Base-by-base conservation (phyloP, 2,888 invertebrate genomes). In the Teleogryllus oceanicus region DNA sequence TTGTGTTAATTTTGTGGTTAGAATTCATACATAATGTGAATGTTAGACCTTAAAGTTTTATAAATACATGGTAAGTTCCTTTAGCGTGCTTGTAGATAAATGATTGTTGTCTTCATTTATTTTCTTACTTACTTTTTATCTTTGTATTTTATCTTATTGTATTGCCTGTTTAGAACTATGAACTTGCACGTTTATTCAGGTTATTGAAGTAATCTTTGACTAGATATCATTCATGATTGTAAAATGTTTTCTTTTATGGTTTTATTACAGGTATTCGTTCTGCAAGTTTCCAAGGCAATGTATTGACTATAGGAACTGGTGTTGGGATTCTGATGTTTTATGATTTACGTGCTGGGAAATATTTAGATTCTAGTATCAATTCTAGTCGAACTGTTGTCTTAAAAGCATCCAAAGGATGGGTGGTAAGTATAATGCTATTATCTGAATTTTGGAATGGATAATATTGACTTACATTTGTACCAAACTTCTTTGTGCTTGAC, bases 301-400 rank as follows among this genome's bases (percentile, higher is more conserved):
- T 97, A 84, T 90, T 98, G 83, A 97, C 98, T 2, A 95, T 98
- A 83, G 98, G 98, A 21, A 98, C 97, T 0, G 97, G 97, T 0
- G 89, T 95, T 37, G 97, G 98, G 21, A 92, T 95, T 88, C 88
- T 98, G 2, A 93, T 97, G 91, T 98, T 98, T 88, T 98, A 97
- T 86, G 98, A 98, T 86, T 89, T 97, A 81, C 91, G 95, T 84
- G 96, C 96, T 49, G 94, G 94, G 78, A 96, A 96, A 87, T 98
- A 97, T 87, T 88, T 98, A 79, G 96, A 97, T 85, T 95, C 95
- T 83, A 94, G 94, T 85, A 95, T 96, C 20, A 96, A 96, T 87
- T 94, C 96, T 0, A 94, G 95, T 12, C 91, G 96, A 83, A 95
- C 96, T 0, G 96, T 96, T 78, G 94, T 94, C 11, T 88, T 96